Percentiles rank a stretch among this genome's conserved stretches.
These are phyloP conservation scores for Sebastes diploproa DNA, from an alignment of 2,797 vertebrate species.

Conservation along the genomic window DNA sequence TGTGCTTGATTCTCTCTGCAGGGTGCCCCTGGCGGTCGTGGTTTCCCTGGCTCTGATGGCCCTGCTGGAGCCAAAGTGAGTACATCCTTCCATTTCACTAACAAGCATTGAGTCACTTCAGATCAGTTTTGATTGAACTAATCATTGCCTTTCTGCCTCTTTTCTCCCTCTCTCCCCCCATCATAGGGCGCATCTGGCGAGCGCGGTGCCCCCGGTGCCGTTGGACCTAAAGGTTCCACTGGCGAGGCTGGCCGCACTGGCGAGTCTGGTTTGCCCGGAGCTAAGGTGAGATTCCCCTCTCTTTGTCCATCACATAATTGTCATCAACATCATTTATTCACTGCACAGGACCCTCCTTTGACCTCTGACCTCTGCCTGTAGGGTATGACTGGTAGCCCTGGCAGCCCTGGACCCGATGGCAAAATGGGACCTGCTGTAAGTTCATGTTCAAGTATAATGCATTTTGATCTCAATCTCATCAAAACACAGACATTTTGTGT, in stretches of 20 bases:
- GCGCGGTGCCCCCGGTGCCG: constrained; percentile 87
- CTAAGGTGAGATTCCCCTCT: constrained; percentile 85
- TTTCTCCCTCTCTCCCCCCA: background rate
- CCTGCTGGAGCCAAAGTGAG: constrained; percentile 90
- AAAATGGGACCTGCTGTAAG: constrained; percentile 92
- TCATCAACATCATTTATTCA: background rate
- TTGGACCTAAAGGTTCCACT: constrained; percentile 90
- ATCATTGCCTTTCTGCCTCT: background rate
- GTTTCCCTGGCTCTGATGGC: constrained; percentile 95
- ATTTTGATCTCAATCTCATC: background rate
- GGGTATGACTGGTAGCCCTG: constrained; percentile 97
- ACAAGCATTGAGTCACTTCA: background rate
- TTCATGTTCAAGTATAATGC: constrained; percentile 31
- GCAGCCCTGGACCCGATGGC: constrained; percentile 93
- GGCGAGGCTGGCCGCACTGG: constrained; percentile 94
- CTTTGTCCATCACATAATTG: background rate
- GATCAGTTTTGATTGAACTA: background rate
- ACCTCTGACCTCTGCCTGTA: constrained; percentile 57
- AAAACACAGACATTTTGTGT: background rate
- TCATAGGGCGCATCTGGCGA: constrained; percentile 91
- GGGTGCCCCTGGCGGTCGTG: constrained; percentile 93
- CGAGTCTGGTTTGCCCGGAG: constrained; percentile 84
- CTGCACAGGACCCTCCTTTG: background rate
- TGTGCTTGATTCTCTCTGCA: constrained; percentile 62
- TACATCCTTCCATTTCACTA: background rate